phyloP scores from a whole-genome alignment of 1,140 invertebrate species.

The Listronotus oregonensis region DNA sequence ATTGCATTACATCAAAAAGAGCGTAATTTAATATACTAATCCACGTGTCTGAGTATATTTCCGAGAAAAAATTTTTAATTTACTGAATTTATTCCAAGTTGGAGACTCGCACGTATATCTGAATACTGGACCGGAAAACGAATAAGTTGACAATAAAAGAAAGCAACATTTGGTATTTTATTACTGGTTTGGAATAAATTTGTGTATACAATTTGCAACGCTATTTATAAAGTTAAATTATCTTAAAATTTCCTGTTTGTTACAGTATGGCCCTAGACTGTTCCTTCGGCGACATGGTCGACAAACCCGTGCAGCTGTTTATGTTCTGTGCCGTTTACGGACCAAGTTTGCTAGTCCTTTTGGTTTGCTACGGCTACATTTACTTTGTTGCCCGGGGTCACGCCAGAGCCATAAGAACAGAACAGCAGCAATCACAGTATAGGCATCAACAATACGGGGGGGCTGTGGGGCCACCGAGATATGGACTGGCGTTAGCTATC shows the following conservation, averaged over 20 bases:
- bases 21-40: no score
- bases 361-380: constrained; percentile 70
- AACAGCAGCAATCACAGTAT: constrained; percentile 66
- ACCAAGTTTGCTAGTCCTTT: constrained; percentile 62
- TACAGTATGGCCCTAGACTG: constrained; percentile 55
- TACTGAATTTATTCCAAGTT: no score
- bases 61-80: no score
- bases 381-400: constrained; percentile 69
- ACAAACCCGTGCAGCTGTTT: constrained; percentile 60
- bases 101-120: no score
- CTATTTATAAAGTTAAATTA: no score
- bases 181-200: no score
- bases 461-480: constrained; percentile 58
- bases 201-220: no score
- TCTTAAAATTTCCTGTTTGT: constrained; percentile 17
- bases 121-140: no score
- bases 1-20: no score
- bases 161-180: no score
- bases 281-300: constrained; percentile 58
- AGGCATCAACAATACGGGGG: constrained; percentile 39
- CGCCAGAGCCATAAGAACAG: constrained; percentile 66
- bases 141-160: no score
- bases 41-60: no score
- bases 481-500: constrained; percentile 67
- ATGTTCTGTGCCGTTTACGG: constrained; percentile 63